phyloP scores from a whole-genome alignment of 1,140 invertebrate genomes.

The Caligus rogercresseyi region DNA sequence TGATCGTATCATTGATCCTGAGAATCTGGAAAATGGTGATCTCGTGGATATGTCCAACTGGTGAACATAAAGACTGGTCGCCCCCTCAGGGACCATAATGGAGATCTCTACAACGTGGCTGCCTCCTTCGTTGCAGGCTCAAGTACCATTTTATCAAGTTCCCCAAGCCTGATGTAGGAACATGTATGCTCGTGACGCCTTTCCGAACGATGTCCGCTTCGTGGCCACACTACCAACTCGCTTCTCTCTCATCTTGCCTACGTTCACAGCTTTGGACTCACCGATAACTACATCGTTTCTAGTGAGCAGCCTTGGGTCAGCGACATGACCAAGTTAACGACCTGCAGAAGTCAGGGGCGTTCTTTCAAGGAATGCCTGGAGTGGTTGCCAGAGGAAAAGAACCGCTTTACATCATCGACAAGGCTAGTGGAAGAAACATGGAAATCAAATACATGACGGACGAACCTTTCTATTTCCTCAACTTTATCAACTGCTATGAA shows the following conservation, averaged over 20 bases:
- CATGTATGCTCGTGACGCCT: not conserved
- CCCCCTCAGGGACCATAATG: slow-evolving; percentile 23
- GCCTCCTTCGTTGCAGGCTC: slow-evolving; percentile 25
- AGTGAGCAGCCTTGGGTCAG: slow-evolving; percentile 34
- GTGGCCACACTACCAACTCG: slow-evolving; percentile 28
- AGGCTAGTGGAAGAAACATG: not conserved
- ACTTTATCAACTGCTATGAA: slow-evolving; percentile 12
- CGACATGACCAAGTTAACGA: slow-evolving; percentile 31
- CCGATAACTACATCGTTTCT: slow-evolving; percentile 33
- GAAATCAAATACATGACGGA: not conserved
- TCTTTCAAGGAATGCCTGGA: slow-evolving; percentile 33
- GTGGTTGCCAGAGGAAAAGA: slow-evolving; percentile 30
- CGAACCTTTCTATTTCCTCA: slow-evolving; percentile 8
- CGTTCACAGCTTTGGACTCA: slow-evolving; percentile 34
- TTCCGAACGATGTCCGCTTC: not conserved
- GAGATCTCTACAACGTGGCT: slow-evolving; percentile 26
- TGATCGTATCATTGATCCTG: slow-evolving; percentile 26
- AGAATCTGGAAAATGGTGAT: slow-evolving; percentile 24
- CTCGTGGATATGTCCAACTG: slow-evolving; percentile 19
- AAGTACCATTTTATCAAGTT: slow-evolving; percentile 27
- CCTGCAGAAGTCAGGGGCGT: slow-evolving; percentile 30
- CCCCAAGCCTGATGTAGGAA: slow-evolving; percentile 19
- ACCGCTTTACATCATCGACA: slow-evolving; percentile 10
- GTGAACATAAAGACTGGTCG: slow-evolving; percentile 22
- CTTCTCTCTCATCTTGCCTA: slow-evolving; percentile 31